Percentiles rank a stretch among this genome's conserved stretches.
Evolutionary conservation across 2,113 vertebrate species (phyloP).

Genomic region (Chauna torquata): DNA sequence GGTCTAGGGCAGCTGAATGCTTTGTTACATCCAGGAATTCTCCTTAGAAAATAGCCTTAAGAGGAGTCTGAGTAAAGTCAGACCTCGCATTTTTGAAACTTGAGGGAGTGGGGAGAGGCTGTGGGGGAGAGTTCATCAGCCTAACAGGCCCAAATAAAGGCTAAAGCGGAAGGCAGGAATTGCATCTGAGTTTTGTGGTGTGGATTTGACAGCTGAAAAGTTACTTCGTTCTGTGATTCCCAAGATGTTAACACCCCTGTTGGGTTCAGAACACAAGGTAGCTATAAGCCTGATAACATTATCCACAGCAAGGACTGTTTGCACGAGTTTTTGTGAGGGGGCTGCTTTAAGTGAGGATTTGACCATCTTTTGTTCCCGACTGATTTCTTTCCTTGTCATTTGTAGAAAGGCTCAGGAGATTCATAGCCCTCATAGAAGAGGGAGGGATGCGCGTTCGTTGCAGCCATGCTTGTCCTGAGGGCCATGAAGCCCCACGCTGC

Average conservation of each 20-base stretch:
- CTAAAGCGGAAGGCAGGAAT: not conserved
- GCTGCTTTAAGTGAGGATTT: not conserved
- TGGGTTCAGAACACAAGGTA: not conserved
- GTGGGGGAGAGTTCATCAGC: not conserved
- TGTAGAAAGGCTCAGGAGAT: not conserved
- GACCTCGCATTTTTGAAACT: not conserved
- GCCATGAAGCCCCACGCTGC: accelerated
- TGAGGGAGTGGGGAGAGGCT: not conserved
- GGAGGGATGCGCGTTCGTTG: not conserved
- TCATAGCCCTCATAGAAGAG: not conserved
- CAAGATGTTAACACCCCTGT: not conserved
- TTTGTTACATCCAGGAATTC: not conserved
- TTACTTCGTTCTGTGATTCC: not conserved
- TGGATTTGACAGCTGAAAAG: slow-evolving; percentile 1
- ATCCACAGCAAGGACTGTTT: not conserved
- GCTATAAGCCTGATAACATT: not conserved
- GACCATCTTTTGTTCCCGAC: not conserved
- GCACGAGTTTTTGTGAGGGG: not conserved
- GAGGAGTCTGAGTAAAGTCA: not conserved
- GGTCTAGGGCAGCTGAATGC: not conserved
- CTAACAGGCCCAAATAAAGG: not conserved
- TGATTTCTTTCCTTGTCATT: not conserved
- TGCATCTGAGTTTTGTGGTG: not conserved
- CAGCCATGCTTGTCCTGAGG: accelerated
- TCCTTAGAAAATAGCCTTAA: not conserved